Evolutionary conservation across 2,888 invertebrate species (phyloP).

Genomic region (Cephus spinipes): DNA sequence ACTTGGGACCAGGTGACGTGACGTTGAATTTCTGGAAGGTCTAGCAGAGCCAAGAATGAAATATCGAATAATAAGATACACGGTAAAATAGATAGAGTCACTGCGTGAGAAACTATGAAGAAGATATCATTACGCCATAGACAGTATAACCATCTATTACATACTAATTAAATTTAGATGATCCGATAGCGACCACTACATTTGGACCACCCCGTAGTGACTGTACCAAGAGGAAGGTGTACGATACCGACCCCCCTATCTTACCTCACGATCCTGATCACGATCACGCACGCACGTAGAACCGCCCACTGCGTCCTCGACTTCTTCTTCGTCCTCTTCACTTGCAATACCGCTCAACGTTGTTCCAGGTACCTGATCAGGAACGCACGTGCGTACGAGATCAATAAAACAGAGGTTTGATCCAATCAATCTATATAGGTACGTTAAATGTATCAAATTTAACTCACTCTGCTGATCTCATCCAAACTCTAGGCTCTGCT

Average conservation of each 20-base stretch:
- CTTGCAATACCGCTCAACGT: slow-evolving; percentile 23
- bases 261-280: slow-evolving; percentile 59
- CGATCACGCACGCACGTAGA: slow-evolving; percentile 60
- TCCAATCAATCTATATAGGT: not conserved
- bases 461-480: not conserved
- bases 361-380: slow-evolving; percentile 30
- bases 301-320: slow-evolving; percentile 56
- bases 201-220: slow-evolving; percentile 54
- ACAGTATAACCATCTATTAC: not conserved
- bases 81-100: not conserved
- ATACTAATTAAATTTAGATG: slow-evolving; percentile 19
- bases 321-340: slow-evolving; percentile 28
- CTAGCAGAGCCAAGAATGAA: not conserved
- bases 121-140: not conserved
- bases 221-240: slow-evolving; percentile 34
- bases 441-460: not conserved
- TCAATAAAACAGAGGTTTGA: not conserved
- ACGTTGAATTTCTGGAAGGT: not conserved
- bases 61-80: not conserved
- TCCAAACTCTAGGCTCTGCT: not conserved
- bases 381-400: slow-evolving; percentile 50
- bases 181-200: slow-evolving; percentile 29
- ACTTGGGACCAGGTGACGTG: slow-evolving; percentile 16
- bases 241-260: slow-evolving; percentile 55
- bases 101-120: not conserved